These are phyloP conservation scores for Aleiodes sp. DNA, from an alignment of 1,140 invertebrate genomes.

Conservation along the genomic window DNA sequence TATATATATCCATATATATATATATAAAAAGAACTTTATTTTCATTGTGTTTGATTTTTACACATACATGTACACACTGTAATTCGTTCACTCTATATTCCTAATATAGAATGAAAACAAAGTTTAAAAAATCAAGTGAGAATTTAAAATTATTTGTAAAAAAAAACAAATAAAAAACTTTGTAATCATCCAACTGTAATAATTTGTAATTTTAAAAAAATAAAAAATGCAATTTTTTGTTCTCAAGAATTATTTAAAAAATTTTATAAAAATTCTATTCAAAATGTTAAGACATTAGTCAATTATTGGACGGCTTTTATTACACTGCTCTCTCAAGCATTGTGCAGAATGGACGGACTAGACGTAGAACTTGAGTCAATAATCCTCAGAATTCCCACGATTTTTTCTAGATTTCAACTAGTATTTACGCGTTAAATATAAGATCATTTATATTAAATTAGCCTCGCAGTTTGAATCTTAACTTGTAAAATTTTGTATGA, in stretches of 20 bases:
- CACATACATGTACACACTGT: slow-evolving; percentile 5
- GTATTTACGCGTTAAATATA: background rate
- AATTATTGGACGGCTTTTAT: background rate
- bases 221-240: too few species aligned
- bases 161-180: slow-evolving; percentile 16
- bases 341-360: slow-evolving; percentile 6
- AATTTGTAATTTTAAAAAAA: background rate
- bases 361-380: background rate
- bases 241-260: too few species aligned
- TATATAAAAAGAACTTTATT: slow-evolving; percentile 13
- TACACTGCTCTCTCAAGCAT: background rate
- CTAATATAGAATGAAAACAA: background rate
- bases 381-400: background rate
- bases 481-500: slow-evolving; percentile 37
- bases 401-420: background rate
- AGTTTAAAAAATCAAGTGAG: slow-evolving; percentile 3
- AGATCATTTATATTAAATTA: background rate
- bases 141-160: background rate
- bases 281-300: too few species aligned
- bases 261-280: background rate
- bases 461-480: slow-evolving; percentile 25
- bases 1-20: too few species aligned
- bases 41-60: slow-evolving; percentile 12
- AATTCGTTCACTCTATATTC: background rate
- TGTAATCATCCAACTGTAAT: slow-evolving; percentile 4